A percentile compares a stretch with the other conserved stretches of the same genome.
These are phyloP conservation scores for Dendrocopos noguchii DNA, from an alignment of 2,113 vertebrate species.

Conservation along the genomic window DNA sequence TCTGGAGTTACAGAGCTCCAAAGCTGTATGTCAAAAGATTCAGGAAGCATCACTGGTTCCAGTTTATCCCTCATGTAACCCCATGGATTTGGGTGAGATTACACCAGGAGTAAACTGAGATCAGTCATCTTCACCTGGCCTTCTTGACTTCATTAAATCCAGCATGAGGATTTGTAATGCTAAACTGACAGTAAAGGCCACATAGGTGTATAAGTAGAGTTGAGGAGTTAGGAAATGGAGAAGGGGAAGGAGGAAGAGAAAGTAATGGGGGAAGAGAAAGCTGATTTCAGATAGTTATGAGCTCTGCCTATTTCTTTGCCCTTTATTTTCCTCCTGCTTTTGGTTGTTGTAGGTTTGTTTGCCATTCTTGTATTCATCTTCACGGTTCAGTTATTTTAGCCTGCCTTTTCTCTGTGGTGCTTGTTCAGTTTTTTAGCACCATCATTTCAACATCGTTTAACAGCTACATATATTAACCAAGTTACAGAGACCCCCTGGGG, in stretches of 20 bases:
- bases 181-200: background rate
- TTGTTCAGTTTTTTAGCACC: constrained; percentile 7
- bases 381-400: background rate
- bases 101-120: background rate
- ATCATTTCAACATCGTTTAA: constrained; percentile 24
- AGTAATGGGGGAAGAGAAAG: background rate
- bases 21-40: constrained; percentile 24
- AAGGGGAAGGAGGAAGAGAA: background rate
- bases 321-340: background rate
- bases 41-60: constrained; percentile 10
- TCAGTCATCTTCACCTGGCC: background rate
- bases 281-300: background rate
- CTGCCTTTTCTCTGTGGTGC: background rate
- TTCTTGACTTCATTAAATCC: constrained; percentile 10
- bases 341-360: background rate
- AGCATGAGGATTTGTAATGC: background rate
- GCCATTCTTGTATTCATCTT: background rate
- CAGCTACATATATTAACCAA: background rate
- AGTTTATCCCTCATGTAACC: constrained; percentile 9
- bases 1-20: constrained; percentile 45
- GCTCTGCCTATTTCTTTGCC: background rate
- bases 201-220: background rate
- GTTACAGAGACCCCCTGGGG: background rate
- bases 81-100: constrained; percentile 27
- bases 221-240: background rate